phyloP scores from a whole-genome alignment of 2,888 invertebrate genomes.

The Erynnis tages region DNA sequence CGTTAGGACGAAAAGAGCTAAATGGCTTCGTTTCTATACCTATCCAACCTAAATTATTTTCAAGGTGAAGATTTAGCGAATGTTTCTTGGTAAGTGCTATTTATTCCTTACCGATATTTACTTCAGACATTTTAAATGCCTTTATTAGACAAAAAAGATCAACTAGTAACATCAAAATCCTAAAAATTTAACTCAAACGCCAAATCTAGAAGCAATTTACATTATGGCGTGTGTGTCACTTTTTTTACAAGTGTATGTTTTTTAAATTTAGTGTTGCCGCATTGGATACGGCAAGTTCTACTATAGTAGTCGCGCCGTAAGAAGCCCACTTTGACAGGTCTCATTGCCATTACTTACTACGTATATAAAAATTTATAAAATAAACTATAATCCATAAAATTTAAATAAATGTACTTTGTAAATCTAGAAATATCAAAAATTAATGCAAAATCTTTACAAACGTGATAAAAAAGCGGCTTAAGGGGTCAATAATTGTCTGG shows the following conservation, averaged over 20 bases:
- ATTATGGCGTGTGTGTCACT: slow-evolving; percentile 82
- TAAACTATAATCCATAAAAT: too few species aligned
- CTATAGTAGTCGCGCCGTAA: too few species aligned
- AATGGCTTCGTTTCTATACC: slow-evolving; percentile 73
- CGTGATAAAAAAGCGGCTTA: too few species aligned
- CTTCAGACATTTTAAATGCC: slow-evolving; percentile 74
- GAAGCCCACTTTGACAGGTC: too few species aligned
- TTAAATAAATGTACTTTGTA: too few species aligned
- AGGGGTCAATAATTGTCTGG: too few species aligned
- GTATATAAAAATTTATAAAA: too few species aligned
- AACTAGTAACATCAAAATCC: slow-evolving; percentile 65
- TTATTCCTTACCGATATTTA: slow-evolving; percentile 69
- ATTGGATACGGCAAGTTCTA: neutral
- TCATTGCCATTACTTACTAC: too few species aligned
- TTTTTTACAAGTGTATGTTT: slow-evolving; percentile 60
- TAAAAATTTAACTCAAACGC: slow-evolving; percentile 72
- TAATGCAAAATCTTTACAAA: too few species aligned
- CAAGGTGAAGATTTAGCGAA: slow-evolving; percentile 43
- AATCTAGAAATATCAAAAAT: too few species aligned
- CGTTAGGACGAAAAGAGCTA: slow-evolving; percentile 60
- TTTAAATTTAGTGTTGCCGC: slow-evolving; percentile 50
- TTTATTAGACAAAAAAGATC: slow-evolving; percentile 55
- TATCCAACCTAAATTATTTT: slow-evolving; percentile 70
- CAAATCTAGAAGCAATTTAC: slow-evolving; percentile 79
- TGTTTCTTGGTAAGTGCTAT: slow-evolving; percentile 36